Evolutionary conservation across 2,113 vertebrate genomes (phyloP).

Genomic region (Erythrocercus mccallii): DNA sequence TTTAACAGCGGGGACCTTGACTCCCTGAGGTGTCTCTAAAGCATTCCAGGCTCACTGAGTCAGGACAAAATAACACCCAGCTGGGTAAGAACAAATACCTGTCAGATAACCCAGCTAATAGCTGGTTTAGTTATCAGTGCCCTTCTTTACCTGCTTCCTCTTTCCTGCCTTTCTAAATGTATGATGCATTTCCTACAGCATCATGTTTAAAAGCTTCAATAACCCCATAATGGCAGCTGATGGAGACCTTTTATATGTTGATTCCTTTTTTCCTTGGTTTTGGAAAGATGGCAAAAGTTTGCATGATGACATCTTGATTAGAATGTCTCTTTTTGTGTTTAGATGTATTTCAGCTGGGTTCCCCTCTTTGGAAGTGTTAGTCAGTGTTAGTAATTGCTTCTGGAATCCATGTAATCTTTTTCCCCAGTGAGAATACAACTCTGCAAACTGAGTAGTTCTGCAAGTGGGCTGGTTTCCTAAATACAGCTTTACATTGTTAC

Average conservation of each 20-base stretch:
- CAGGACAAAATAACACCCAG: slow-evolving; percentile 51
- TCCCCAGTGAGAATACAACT: background rate
- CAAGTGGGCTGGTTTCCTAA: background rate
- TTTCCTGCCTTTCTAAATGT: background rate
- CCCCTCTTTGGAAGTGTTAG: background rate
- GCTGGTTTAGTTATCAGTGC: slow-evolving; percentile 40
- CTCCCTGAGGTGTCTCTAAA: slow-evolving; percentile 37
- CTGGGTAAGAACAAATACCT: slow-evolving; percentile 61
- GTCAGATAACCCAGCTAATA: slow-evolving; percentile 51
- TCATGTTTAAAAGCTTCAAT: background rate
- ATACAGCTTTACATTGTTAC: background rate
- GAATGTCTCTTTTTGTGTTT: background rate
- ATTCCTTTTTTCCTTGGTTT: background rate
- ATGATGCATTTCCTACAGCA: background rate
- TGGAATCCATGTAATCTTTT: background rate
- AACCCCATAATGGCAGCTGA: background rate
- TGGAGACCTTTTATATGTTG: background rate
- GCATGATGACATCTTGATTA: background rate
- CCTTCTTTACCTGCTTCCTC: background rate
- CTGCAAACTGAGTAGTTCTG: background rate
- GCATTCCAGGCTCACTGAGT: slow-evolving; percentile 48
- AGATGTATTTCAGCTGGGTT: background rate
- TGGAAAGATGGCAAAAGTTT: background rate
- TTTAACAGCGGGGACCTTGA: slow-evolving; percentile 30
- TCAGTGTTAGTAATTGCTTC: background rate